Percentiles rank a stretch among this genome's conserved stretches.
Conservation (phyloP, 2,888 invertebrate species). For the Bombylius discolor region DNA sequence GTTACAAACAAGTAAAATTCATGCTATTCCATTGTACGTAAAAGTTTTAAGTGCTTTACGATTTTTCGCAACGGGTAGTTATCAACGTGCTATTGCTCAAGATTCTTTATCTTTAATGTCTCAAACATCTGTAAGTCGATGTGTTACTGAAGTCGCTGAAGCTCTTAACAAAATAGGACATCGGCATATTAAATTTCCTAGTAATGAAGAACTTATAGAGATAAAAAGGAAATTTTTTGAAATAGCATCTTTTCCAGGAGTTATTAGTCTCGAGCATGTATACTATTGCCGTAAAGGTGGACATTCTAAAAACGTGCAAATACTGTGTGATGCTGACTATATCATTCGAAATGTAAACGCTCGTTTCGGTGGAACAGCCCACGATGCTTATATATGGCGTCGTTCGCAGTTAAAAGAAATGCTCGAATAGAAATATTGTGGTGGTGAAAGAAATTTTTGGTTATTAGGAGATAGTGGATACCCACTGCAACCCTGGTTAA, state of each 20-base stretch:
- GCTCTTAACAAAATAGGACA: slow-evolving; percentile 1
- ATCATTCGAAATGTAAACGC: background rate
- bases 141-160: background rate
- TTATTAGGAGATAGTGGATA: slow-evolving; percentile 9
- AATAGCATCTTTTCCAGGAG: background rate
- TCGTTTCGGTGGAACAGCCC: slow-evolving; percentile 4
- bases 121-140: slow-evolving; percentile 1
- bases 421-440: background rate
- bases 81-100: slow-evolving; percentile 2
- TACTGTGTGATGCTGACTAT: slow-evolving; percentile 7
- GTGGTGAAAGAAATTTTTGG: slow-evolving; percentile 6
- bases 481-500: slow-evolving; percentile 6
- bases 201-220: too few species aligned
- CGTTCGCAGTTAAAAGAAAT: background rate
- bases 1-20: background rate
- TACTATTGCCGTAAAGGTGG: slow-evolving; percentile 6
- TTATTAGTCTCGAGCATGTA: background rate
- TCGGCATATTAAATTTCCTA: background rate
- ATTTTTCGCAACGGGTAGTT: slow-evolving; percentile 1
- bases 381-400: slow-evolving; percentile 6
- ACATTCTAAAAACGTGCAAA: too few species aligned
- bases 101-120: background rate
- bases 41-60: background rate
- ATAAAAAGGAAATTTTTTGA: background rate
- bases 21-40: background rate